phyloP scores from a whole-genome alignment of 2,888 invertebrate genomes.

The Candidula unifasciata region DNA sequence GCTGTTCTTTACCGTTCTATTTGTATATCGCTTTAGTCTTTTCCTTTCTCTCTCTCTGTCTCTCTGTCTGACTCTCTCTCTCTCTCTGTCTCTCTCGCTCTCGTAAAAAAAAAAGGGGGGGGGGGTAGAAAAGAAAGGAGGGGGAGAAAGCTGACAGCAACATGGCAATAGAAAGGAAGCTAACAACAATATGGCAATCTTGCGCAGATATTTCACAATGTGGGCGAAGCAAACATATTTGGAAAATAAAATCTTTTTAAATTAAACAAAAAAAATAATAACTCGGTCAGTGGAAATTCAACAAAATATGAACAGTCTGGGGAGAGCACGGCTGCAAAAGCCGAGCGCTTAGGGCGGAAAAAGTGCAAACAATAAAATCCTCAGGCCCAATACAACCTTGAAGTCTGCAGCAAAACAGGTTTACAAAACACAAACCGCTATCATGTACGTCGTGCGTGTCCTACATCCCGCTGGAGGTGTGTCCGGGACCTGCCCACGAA shows the following conservation, averaged over 20 bases:
- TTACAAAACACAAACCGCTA: background rate
- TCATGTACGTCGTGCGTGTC: slow-evolving; percentile 5
- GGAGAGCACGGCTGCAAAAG: background rate
- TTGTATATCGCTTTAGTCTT: too few species aligned
- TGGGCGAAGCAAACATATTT: background rate
- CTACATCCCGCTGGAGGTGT: slow-evolving; percentile 25
- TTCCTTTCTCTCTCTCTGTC: too few species aligned
- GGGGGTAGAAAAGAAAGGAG: too few species aligned
- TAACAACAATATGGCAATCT: too few species aligned
- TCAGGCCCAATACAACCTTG: background rate
- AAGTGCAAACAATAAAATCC: background rate
- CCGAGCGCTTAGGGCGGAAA: too few species aligned
- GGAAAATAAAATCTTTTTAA: background rate
- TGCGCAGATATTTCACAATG: background rate
- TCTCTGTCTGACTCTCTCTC: too few species aligned
- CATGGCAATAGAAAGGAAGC: too few species aligned
- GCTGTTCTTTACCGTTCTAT: too few species aligned
- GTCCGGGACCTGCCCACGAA: slow-evolving; percentile 29
- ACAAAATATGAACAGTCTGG: background rate
- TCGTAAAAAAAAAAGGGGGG: too few species aligned
- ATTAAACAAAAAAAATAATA: background rate
- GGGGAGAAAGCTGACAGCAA: too few species aligned
- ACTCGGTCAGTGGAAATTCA: background rate
- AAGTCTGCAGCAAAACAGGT: background rate
- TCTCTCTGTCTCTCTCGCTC: too few species aligned